Base-by-base conservation (phyloP, 2,113 vertebrate genomes). In the Corvus cornix region DNA sequence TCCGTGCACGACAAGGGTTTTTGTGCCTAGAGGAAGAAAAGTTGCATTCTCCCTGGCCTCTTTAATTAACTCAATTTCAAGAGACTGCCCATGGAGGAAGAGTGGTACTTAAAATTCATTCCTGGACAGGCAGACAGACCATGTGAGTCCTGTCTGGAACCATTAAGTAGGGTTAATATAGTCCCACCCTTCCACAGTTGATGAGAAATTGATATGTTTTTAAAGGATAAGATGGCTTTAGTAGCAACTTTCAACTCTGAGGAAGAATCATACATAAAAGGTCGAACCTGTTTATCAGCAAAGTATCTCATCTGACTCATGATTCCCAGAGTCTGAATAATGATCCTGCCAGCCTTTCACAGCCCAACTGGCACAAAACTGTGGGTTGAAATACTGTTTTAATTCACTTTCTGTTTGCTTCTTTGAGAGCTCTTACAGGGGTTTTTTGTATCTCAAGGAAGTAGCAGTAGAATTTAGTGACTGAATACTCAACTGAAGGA, bases 1-100 rank as follows among this genome's bases (percentile, higher is more conserved):
- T 13, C 99, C 99, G 3, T 99, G 99, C 70, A 99, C 99, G 2
- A 99, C 99, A 77, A 99, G 97, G 4, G 99, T 99, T 97, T 99
- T 99, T 75, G 99, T 99, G 91, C 99, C 99, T 99, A 83, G 10
- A 86, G 55, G 62, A 95, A 85, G 46, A 97, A 94, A 97, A 97
- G 17, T 33, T 90, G 52, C 37, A 68, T 80, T 80, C 30, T 88
- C 46, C 10, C 48, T 72, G 16, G 46, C 24, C 13, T 63, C 55
- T 80, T 86, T 41, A 79, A 70, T 58, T 46, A 89, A 63, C 21
- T 75, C 24, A 15, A 9, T 78, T 68, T 88, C 28, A 81, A 60
- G 55, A 72, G 31, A 52, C 17, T 56, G 21, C 6, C 48, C 48
- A 20, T 12, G 26, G 30, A 82, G 37, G 8, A 94, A 59, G 56